Evolutionary conservation across 1,140 invertebrate genomes (phyloP).

Genomic region (Drosophila subpulchrella): DNA sequence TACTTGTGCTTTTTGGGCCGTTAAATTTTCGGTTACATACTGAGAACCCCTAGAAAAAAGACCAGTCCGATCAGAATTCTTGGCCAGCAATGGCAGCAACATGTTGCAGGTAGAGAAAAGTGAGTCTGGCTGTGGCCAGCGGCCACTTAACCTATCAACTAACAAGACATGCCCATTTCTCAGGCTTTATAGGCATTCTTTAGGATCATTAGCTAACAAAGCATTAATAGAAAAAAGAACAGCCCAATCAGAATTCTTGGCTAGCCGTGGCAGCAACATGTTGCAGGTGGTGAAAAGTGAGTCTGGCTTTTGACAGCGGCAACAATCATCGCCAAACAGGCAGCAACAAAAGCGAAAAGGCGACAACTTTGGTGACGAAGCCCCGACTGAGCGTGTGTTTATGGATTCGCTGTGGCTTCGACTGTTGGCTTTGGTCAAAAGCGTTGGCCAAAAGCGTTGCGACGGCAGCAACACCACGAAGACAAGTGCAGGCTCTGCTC

Average conservation of each 20-base stretch:
- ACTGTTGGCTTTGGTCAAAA: constrained; percentile 54
- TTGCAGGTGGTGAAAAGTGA: constrained; percentile 73
- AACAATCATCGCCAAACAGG: constrained; percentile 16
- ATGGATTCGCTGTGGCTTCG: constrained; percentile 70
- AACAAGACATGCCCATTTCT: too few species aligned
- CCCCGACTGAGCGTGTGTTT: constrained; percentile 44
- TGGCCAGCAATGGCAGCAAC: too few species aligned
- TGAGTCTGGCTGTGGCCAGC: constrained; percentile 51
- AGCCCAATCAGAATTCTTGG: constrained; percentile 6
- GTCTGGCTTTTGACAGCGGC: constrained; percentile 45
- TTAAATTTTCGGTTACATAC: too few species aligned
- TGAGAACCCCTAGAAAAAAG: too few species aligned
- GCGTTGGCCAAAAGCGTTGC: constrained; percentile 23
- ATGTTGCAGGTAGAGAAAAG: constrained; percentile 54
- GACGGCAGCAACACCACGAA: constrained; percentile 19
- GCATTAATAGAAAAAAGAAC: background rate
- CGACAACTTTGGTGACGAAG: constrained; percentile 59
- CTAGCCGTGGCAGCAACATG: constrained; percentile 18
- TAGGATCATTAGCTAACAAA: too few species aligned
- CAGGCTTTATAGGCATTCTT: too few species aligned
- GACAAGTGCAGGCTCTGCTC: constrained; percentile 64
- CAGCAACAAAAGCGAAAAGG: constrained; percentile 74
- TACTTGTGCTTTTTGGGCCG: too few species aligned
- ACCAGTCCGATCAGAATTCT: too few species aligned
- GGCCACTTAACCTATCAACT: too few species aligned